phyloP scores from a whole-genome alignment of 2,888 invertebrate genomes.

The Oscheius myriophilus region DNA sequence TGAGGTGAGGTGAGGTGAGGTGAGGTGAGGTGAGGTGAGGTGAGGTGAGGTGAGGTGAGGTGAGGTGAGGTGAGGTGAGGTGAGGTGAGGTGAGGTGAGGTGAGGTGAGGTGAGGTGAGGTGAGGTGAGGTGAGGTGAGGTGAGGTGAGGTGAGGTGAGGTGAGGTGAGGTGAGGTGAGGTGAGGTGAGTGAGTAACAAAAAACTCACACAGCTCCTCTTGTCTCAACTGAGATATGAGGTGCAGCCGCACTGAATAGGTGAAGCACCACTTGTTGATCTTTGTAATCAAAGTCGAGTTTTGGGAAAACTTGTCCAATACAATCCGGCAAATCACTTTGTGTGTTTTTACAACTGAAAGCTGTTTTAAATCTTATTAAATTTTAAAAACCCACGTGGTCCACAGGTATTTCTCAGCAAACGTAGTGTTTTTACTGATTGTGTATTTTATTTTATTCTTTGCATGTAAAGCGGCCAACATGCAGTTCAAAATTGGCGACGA shows the following conservation, averaged over 20 bases:
- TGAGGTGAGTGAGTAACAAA: too few relatives aligned
- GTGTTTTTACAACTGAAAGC: not conserved
- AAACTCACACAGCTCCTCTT: not conserved
- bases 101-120: too few relatives aligned
- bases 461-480: conserved; percentile 9
- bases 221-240: not conserved
- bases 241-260: not conserved
- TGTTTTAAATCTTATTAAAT: not conserved
- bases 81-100: too few relatives aligned
- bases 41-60: too few relatives aligned
- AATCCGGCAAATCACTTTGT: not conserved
- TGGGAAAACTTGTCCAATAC: conserved; percentile 14
- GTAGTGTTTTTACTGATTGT: not conserved
- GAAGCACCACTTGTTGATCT: not conserved
- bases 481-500: conserved; percentile 7
- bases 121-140: too few relatives aligned
- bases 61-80: too few relatives aligned
- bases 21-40: too few relatives aligned
- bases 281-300: not conserved
- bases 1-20: too few relatives aligned
- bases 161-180: too few relatives aligned
- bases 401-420: not conserved
- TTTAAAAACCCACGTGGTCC: conserved; percentile 4
- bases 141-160: too few relatives aligned
- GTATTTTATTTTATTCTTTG: not conserved